Evolutionary conservation across 1,140 invertebrate species (phyloP).

Genomic region (Pristionchus pacificus): DNA sequence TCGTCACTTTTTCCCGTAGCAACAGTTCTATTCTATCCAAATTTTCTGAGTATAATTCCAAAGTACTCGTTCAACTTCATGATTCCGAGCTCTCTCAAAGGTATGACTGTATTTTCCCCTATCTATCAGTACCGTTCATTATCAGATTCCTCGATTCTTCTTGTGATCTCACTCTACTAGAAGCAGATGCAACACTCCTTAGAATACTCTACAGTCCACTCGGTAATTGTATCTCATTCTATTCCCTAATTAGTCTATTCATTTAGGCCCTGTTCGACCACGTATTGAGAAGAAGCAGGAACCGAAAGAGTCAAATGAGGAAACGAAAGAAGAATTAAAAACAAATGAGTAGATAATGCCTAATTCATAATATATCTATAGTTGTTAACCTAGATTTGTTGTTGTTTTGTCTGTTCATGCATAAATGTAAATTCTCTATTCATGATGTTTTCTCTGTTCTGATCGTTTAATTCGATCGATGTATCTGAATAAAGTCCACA

Average conservation of each 20-base stretch:
- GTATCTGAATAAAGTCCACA: no score
- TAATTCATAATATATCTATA: no score
- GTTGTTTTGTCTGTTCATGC: no score
- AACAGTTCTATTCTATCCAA: constrained; percentile 62
- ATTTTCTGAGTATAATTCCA: constrained; percentile 74
- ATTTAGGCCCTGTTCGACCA: neutral
- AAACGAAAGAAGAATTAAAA: no score
- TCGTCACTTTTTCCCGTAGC: no score
- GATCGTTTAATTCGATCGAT: no score
- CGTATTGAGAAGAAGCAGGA: neutral
- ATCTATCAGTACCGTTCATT: constrained; percentile 63
- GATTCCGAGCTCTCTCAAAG: constrained; percentile 68
- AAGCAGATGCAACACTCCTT: constrained; percentile 81
- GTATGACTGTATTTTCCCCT: neutral
- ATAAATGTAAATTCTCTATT: no score
- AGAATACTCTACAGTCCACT: constrained; percentile 57
- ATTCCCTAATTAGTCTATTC: neutral
- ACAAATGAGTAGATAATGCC: no score
- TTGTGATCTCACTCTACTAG: constrained; percentile 81
- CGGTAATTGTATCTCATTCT: neutral
- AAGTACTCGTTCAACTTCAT: constrained; percentile 76
- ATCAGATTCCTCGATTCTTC: constrained; percentile 79
- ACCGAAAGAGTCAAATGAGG: no score
- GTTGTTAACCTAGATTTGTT: no score
- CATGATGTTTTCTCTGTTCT: no score